phyloP scores from a whole-genome alignment of 2,797 vertebrate genomes.

The Rhynchonycteris naso region DNA sequence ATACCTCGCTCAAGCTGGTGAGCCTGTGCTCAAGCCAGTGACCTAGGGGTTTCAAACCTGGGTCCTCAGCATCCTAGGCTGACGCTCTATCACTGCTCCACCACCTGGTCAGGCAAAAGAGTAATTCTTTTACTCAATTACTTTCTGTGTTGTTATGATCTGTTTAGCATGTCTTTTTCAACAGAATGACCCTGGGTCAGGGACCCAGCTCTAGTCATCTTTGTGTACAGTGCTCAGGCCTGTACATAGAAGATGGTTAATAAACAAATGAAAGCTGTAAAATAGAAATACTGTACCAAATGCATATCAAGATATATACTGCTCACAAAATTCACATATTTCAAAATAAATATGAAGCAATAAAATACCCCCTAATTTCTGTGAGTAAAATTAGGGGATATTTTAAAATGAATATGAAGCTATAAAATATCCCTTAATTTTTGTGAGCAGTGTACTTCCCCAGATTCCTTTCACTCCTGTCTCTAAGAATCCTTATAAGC shows the following conservation, averaged over 20 bases:
- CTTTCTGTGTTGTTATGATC: background rate
- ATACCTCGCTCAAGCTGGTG: no score
- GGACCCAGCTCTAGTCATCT: background rate
- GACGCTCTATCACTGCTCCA: no score
- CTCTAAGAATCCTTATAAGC: background rate
- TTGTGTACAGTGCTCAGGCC: background rate
- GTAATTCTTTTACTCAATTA: background rate
- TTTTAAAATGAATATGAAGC: no score
- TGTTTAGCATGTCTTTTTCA: background rate
- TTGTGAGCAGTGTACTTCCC: background rate
- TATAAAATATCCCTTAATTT: no score
- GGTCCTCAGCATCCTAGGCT: no score
- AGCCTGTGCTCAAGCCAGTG: no score
- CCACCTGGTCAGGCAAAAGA: background rate
- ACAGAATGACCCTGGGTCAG: background rate
- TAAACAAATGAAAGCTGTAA: background rate
- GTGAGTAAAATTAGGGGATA: no score
- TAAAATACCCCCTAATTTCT: no score
- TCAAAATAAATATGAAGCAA: no score
- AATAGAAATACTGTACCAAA: background rate
- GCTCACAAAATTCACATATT: no score
- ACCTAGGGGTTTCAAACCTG: no score
- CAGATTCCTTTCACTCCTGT: background rate
- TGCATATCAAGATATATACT: background rate
- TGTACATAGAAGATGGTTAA: background rate